A percentile compares a stretch with the other conserved stretches of the same genome.
Conservation (phyloP, 2,888 invertebrate genomes). For the Drosophila diplacantha region DNA sequence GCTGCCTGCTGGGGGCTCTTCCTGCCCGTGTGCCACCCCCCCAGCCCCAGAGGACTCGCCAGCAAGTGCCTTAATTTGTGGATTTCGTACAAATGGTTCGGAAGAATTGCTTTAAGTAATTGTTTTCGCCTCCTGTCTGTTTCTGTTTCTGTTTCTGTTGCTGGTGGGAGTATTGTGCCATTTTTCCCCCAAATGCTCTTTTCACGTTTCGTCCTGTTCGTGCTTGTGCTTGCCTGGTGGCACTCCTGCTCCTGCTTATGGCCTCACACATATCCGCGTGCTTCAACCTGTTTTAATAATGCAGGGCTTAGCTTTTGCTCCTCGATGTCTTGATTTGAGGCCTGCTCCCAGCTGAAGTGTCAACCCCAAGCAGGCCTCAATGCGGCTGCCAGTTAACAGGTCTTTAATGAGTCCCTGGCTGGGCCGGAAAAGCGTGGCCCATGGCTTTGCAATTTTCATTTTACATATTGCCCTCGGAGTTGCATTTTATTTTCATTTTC, state of each 20-base stretch:
- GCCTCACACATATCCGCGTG: constrained; percentile 4
- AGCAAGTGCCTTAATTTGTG: constrained; percentile 74
- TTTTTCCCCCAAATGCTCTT: constrained; percentile 23
- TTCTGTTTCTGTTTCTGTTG: not conserved
- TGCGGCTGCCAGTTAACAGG: constrained; percentile 1
- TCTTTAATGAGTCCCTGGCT: constrained; percentile 23
- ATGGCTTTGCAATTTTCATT: constrained; percentile 58
- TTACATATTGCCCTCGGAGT: constrained; percentile 71
- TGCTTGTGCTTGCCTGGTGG: not conserved
- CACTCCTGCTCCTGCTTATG: constrained; percentile 13
- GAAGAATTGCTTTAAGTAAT: constrained; percentile 71
- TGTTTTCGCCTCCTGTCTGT: constrained; percentile 56
- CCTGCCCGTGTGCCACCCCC: constrained; percentile 3
- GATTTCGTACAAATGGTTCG: constrained; percentile 72
- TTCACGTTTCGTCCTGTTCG: constrained; percentile 1
- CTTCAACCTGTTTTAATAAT: constrained; percentile 18
- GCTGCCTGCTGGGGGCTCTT: constrained; percentile 2
- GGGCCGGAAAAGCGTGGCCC: constrained; percentile 7
- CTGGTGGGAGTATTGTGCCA: constrained; percentile 33
- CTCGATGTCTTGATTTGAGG: constrained; percentile 6
- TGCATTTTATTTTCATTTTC: constrained; percentile 40
- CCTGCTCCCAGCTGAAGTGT: not conserved
- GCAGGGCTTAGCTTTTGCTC: not conserved
- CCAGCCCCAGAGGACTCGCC: constrained; percentile 11
- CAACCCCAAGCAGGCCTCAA: constrained; percentile 1